Conservation (phyloP, 1,140 invertebrate species). For the Drosophila bocki region DNA sequence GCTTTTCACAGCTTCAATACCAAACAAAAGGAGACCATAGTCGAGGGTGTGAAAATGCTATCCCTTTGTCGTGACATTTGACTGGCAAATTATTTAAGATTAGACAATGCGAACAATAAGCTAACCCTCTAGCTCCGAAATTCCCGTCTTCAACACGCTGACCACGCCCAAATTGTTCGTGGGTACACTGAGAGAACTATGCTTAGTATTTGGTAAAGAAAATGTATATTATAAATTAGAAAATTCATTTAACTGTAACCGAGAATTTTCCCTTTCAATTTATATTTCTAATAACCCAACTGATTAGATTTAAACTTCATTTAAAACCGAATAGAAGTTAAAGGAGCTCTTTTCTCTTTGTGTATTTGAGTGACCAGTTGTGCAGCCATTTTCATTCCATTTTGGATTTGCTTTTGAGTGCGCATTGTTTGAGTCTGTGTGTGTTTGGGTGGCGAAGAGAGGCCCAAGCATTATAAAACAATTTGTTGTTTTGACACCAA, state of each 20-base stretch:
- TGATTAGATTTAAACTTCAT: neutral
- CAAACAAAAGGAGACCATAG: conserved; percentile 18
- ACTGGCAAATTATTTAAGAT: conserved; percentile 60
- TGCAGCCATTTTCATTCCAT: conserved; percentile 23
- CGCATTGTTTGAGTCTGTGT: conserved; percentile 12
- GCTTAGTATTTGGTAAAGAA: too few species aligned
- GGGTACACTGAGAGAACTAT: neutral
- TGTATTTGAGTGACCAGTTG: conserved; percentile 22
- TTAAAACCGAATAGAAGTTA: neutral
- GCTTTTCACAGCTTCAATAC: conserved; percentile 25
- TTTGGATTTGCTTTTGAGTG: conserved; percentile 30
- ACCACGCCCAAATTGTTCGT: conserved; percentile 33
- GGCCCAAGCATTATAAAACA: conserved; percentile 61
- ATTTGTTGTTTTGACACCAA: conserved; percentile 66
- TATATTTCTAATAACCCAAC: neutral
- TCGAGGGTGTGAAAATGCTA: conserved; percentile 23
- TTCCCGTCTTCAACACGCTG: conserved; percentile 15
- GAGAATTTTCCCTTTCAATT: neutral
- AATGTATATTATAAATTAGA: neutral
- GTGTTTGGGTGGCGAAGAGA: conserved; percentile 22
- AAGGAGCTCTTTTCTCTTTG: neutral
- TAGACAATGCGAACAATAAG: conserved; percentile 59
- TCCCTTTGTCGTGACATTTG: conserved; percentile 59
- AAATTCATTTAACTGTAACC: neutral
- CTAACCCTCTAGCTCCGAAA: conserved; percentile 8